These are phyloP conservation scores for Drosophila mayaguana DNA, from an alignment of 2,888 invertebrate genomes.

Conservation along the genomic window DNA sequence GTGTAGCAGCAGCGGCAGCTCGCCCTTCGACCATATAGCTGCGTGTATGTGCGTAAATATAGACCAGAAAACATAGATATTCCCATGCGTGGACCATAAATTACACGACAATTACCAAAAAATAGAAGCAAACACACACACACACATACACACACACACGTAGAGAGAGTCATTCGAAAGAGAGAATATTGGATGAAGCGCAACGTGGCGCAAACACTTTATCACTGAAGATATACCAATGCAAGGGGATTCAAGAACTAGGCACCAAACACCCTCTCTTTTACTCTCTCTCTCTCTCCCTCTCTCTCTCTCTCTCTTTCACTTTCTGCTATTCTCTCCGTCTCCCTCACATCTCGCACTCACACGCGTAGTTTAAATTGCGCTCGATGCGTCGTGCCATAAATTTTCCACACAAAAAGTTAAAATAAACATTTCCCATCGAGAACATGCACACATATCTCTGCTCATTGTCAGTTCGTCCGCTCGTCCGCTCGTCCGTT, in stretches of 20 bases:
- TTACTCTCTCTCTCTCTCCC: background rate
- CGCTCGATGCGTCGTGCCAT: constrained; percentile 66
- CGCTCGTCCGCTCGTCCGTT: constrained; percentile 9
- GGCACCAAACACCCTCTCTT: background rate
- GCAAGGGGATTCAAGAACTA: constrained; percentile 28
- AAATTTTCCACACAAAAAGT: constrained; percentile 62
- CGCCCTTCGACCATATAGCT: background rate
- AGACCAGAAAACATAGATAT: constrained; percentile 71
- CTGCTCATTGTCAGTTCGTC: constrained; percentile 9
- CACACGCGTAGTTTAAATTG: constrained; percentile 80
- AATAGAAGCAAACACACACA: constrained; percentile 13
- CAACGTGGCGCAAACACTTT: constrained; percentile 63
- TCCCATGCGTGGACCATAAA: constrained; percentile 78
- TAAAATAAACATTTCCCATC: constrained; percentile 58
- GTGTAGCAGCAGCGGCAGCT: background rate
- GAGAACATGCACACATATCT: constrained; percentile 31
- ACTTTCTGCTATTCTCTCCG: background rate
- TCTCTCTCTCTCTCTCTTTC: background rate
- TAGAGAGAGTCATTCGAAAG: constrained; percentile 4
- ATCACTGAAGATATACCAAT: constrained; percentile 54
- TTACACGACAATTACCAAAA: constrained; percentile 75
- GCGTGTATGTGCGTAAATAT: constrained; percentile 47
- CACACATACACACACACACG: constrained; percentile 8
- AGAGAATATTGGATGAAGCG: constrained; percentile 61
- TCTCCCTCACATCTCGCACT: constrained; percentile 49